Base-by-base conservation (phyloP, 1,140 invertebrate genomes). In the Anadara kagoshimensis region DNA sequence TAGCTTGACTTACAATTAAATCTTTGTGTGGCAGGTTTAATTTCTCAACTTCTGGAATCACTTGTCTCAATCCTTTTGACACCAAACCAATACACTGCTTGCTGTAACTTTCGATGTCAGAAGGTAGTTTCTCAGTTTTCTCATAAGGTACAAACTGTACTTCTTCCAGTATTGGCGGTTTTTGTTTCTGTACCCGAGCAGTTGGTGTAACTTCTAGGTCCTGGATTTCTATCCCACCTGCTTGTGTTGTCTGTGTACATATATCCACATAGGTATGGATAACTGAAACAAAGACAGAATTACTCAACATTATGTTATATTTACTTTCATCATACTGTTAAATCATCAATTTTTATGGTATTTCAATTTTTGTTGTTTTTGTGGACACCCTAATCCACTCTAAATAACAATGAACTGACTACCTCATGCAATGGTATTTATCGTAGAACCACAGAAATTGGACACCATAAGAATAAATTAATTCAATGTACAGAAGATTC, bases 191-290 rank as follows among this genome's bases (percentile, higher is more conserved):
- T 73, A 95, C 92, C 67, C 94, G 91, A 26, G 96, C 95, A 3
- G 96, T 95, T 16, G 97, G 89, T 74, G 94, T 95, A 0, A 95
- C 93, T 86, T 97, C 97, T 85, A 98, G 91, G 41, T 96, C 96
- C 79, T 95, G 92, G 22, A 98, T 90, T 89, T 98, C 95, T 43
- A 98, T 91, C 45, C 96, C 96, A 7, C 94, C 96, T 49, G 94
- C 93, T 85, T 93, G 93, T 14, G 95, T 92, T 1, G 95, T 91
- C 81, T 93, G 93, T 18, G 95, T 92, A 64, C 95, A 91, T 18
- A 92, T 91, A 81, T 96, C 94, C 87, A 93, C 93, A 75, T 92
- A 91, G 5, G 96, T 92, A 47, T 56, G 22, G n/a, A 83, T 43
- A 62, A 65, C 82, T 83, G 59, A 49, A 85, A 79, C 29, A 59